A percentile compares a stretch with the other conserved stretches of the same genome.
Conservation (phyloP, 23 tunicate genomes). For the Trididemnum nubilum region DNA sequence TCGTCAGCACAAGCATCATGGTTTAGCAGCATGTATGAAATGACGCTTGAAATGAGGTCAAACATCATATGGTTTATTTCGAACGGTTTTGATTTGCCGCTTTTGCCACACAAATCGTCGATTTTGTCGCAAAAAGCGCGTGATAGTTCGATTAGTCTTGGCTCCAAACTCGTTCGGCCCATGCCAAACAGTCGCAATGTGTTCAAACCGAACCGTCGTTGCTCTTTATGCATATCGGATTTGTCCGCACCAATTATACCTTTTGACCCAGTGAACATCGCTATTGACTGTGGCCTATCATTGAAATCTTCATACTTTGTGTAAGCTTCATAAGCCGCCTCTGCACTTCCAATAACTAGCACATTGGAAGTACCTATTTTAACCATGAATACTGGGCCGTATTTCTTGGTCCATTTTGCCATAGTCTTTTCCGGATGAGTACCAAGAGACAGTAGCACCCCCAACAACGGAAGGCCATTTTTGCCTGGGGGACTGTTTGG, state of each 20-base stretch:
- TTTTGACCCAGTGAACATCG: slow-evolving; percentile 9
- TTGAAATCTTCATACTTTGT: slow-evolving; percentile 38
- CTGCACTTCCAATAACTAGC: slow-evolving; percentile 31
- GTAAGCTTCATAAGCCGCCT: slow-evolving; percentile 46
- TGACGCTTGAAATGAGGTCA: slow-evolving; percentile 42
- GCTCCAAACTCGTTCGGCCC: slow-evolving; percentile 60
- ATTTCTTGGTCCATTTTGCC: slow-evolving; percentile 13
- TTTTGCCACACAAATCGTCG: not conserved
- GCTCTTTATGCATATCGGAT: slow-evolving; percentile 43
- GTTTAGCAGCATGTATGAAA: slow-evolving; percentile 46
- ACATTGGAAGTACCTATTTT: slow-evolving; percentile 38
- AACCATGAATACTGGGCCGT: slow-evolving; percentile 44
- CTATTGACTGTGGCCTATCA: slow-evolving; percentile 40
- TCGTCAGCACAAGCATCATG: slow-evolving; percentile 11
- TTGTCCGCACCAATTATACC: slow-evolving; percentile 34
- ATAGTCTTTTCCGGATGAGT: slow-evolving; percentile 25
- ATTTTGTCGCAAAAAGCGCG: not conserved
- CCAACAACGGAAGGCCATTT: slow-evolving; percentile 24
- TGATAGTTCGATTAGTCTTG: slow-evolving; percentile 13
- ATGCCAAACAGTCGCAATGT: slow-evolving; percentile 53
- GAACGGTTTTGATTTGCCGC: slow-evolving; percentile 34
- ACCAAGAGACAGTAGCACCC: not conserved
- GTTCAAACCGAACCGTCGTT: slow-evolving; percentile 43
- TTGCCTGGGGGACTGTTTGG: slow-evolving; percentile 12
- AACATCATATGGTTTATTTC: slow-evolving; percentile 23